Evolutionary conservation across 2,113 vertebrate genomes (phyloP).

Genomic region (Eleginops maclovinus): DNA sequence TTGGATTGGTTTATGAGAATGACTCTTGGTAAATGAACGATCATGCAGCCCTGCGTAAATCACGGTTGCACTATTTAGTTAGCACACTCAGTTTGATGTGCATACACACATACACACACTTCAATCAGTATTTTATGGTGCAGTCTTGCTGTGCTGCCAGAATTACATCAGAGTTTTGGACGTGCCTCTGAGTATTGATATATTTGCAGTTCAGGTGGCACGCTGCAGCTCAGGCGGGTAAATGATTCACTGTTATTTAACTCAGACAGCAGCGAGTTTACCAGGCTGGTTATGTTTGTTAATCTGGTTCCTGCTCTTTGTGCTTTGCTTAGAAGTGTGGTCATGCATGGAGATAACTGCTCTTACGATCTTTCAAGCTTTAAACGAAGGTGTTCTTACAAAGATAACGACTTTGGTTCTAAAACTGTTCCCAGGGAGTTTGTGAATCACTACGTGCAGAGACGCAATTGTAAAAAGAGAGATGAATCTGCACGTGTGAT

Average conservation of each 20-base stretch:
- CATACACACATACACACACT: too few species aligned
- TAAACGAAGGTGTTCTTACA: too few species aligned
- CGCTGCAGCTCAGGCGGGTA: too few species aligned
- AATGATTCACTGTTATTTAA: neutral
- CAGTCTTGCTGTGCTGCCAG: constrained; percentile 66
- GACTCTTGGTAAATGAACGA: constrained; percentile 65
- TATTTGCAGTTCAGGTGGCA: too few species aligned
- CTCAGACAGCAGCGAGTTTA: neutral
- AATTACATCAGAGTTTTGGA: neutral
- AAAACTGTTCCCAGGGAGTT: too few species aligned
- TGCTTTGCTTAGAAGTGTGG: constrained; percentile 2
- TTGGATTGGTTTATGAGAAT: constrained; percentile 79
- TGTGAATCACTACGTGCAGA: too few species aligned
- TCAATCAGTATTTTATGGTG: constrained; percentile 71
- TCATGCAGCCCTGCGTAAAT: constrained; percentile 18
- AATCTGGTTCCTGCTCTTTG: constrained; percentile 25
- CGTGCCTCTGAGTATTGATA: neutral
- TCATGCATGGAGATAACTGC: neutral
- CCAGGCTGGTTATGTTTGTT: constrained; percentile 9
- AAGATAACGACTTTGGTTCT: too few species aligned
- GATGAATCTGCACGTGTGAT: too few species aligned
- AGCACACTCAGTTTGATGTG: too few species aligned
- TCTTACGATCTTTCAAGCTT: too few species aligned
- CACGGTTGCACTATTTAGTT: constrained; percentile 7
- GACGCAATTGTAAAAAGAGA: too few species aligned